Evolutionary conservation across 2,888 invertebrate genomes (phyloP).

Genomic region (Spilosoma lubricipeda): DNA sequence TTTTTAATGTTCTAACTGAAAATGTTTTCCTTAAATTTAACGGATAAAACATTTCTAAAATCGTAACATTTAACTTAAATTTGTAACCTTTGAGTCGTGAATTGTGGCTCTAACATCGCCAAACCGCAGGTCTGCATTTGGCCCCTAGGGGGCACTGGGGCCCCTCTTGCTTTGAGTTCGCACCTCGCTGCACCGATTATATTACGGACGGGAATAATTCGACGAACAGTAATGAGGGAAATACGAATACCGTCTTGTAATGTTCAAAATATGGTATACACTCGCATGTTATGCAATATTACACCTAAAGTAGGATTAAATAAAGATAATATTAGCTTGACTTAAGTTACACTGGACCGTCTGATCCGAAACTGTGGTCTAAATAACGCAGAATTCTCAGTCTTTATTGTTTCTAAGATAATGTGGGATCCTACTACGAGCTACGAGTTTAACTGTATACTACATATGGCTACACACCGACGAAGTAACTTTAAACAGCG

Average conservation of each 20-base stretch:
- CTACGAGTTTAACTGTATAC: too few species aligned
- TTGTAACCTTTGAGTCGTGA: background rate
- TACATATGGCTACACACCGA: too few species aligned
- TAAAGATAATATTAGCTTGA: background rate
- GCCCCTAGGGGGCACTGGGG: background rate
- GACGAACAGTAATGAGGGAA: conserved; percentile 30
- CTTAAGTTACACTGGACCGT: too few species aligned
- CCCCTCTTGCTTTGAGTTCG: conserved; percentile 57
- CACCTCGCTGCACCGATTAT: conserved; percentile 67
- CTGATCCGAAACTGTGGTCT: too few species aligned
- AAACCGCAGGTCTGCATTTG: conserved; percentile 20
- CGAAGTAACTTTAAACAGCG: too few species aligned
- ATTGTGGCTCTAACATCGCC: conserved; percentile 1
- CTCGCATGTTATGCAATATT: background rate
- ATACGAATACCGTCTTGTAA: conserved; percentile 12
- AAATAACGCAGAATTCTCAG: too few species aligned
- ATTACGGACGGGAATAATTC: conserved; percentile 55
- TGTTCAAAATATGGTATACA: background rate
- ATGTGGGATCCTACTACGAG: too few species aligned
- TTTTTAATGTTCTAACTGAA: too few species aligned
- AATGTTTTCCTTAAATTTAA: too few species aligned
- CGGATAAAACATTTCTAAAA: background rate
- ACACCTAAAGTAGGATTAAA: background rate
- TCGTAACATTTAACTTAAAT: background rate
- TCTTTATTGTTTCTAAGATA: too few species aligned